phyloP scores from a whole-genome alignment of 2,113 vertebrate genomes.

The Sminthopsis crassicaudata region DNA sequence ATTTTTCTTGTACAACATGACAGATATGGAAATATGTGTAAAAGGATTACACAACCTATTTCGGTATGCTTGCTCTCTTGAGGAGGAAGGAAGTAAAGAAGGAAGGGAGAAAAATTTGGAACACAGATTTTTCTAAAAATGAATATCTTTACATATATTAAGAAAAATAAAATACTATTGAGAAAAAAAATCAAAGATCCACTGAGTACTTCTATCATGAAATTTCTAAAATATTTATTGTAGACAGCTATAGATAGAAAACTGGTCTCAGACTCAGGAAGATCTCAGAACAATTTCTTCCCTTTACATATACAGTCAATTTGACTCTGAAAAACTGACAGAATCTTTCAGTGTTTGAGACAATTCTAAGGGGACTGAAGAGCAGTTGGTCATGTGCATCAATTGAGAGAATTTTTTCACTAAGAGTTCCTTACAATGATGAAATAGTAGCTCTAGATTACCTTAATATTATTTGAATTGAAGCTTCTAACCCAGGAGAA shows the following conservation, averaged over 20 bases:
- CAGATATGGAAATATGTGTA: too few relatives aligned
- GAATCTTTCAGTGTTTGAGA: neutral
- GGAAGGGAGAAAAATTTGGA: too few relatives aligned
- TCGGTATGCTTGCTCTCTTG: too few relatives aligned
- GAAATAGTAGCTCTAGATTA: neutral
- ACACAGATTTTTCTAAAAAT: too few relatives aligned
- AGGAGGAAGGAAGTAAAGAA: too few relatives aligned
- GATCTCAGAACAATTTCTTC: neutral
- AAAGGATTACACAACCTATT: too few relatives aligned
- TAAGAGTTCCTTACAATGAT: neutral
- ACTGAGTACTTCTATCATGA: neutral
- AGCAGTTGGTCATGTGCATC: too few relatives aligned
- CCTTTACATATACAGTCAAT: neutral
- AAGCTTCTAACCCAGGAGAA: conserved; percentile 42
- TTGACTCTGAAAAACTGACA: neutral
- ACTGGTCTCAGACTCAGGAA: neutral
- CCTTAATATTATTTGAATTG: neutral
- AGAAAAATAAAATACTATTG: too few relatives aligned
- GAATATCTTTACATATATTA: too few relatives aligned
- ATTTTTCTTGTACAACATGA: too few relatives aligned
- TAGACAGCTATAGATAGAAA: neutral
- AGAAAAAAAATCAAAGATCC: neutral
- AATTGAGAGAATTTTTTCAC: neutral
- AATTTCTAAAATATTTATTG: neutral
- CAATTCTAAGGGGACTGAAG: neutral